A percentile compares a stretch with the other conserved stretches of the same genome.
Conservation (phyloP, 2,888 invertebrate species). For the Orthosia gothica region DNA sequence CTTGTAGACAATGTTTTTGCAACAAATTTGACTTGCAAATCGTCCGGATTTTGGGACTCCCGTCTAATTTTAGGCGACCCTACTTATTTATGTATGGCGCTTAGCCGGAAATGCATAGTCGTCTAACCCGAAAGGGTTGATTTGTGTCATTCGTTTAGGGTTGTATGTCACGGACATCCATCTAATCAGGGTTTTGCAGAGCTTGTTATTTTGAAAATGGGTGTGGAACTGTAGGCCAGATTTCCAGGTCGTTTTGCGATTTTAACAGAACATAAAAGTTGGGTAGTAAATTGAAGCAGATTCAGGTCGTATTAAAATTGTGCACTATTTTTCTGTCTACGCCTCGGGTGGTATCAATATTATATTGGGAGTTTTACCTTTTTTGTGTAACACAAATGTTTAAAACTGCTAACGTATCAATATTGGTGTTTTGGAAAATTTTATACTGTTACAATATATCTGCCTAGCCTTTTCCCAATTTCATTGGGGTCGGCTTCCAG, state of each 20-base stretch:
- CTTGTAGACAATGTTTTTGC: conserved; percentile 27
- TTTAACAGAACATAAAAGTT: neutral
- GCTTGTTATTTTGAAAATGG: conserved; percentile 30
- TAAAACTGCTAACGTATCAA: neutral
- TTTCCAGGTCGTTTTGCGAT: neutral
- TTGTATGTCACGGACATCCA: conserved; percentile 36
- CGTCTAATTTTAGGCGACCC: conserved; percentile 41
- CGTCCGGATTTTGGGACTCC: conserved; percentile 10
- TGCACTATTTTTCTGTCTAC: neutral
- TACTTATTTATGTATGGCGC: conserved; percentile 51
- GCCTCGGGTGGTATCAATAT: neutral
- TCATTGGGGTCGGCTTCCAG: too few species aligned
- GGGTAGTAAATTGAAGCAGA: too few species aligned
- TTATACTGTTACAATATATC: too few species aligned
- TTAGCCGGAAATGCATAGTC: conserved; percentile 49
- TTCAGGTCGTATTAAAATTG: too few species aligned
- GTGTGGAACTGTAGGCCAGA: neutral
- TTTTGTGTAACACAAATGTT: neutral
- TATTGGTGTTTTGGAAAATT: neutral
- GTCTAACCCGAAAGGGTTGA: conserved; percentile 48
- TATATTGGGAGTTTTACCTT: neutral
- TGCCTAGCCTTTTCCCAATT: too few species aligned
- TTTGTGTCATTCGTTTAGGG: conserved; percentile 41
- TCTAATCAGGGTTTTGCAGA: conserved; percentile 39
- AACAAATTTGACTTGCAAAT: conserved; percentile 57